These are phyloP conservation scores for Anarsia innoxiella DNA, from an alignment of 2,888 invertebrate species.

Conservation along the genomic window DNA sequence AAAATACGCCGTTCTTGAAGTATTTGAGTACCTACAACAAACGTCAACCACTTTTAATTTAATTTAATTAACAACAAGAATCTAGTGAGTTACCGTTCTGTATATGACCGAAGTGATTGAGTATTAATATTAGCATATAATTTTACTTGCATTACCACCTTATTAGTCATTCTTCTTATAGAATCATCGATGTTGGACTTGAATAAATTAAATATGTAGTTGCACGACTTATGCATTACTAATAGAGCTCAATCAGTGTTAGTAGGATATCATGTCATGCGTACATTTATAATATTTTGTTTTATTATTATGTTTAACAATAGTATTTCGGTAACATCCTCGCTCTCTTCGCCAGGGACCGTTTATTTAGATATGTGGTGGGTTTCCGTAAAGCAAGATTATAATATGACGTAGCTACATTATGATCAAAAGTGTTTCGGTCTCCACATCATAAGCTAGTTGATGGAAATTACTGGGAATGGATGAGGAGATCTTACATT, in stretches of 20 bases:
- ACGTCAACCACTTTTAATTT: too few relatives aligned
- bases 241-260: background rate
- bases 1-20: background rate
- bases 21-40: background rate
- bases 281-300: background rate
- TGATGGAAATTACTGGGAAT: too few relatives aligned
- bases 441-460: too few relatives aligned
- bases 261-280: background rate
- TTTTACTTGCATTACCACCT: background rate
- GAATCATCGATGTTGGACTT: too few relatives aligned
- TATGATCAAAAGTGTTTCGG: too few relatives aligned
- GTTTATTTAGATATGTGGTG: too few relatives aligned
- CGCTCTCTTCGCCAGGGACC: too few relatives aligned
- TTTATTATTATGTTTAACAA: background rate
- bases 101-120: background rate
- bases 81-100: background rate
- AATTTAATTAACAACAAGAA: too few relatives aligned
- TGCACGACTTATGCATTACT: background rate
- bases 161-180: constrained; percentile 1
- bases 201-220: too few relatives aligned
- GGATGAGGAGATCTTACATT: too few relatives aligned
- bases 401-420: too few relatives aligned
- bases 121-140: background rate
- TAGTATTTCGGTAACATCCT: background rate
- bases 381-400: too few relatives aligned